phyloP scores from a whole-genome alignment of 2,113 vertebrate genomes.

The Vulpes ferrilata region DNA sequence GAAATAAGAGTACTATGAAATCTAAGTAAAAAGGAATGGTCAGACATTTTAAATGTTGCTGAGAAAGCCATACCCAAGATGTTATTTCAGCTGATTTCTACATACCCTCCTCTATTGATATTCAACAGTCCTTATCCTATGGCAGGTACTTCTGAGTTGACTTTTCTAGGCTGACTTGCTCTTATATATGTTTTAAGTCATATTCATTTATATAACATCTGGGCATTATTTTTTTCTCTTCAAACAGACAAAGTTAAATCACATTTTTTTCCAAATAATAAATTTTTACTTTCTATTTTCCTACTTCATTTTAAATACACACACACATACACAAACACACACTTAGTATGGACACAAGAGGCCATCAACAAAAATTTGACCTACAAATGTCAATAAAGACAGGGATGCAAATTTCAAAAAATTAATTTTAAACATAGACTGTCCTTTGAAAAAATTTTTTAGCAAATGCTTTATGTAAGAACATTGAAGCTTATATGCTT shows the following conservation, averaged over 20 bases:
- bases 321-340: neutral
- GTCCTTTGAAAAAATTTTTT: slow-evolving; percentile 34
- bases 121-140: neutral
- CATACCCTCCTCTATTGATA: neutral
- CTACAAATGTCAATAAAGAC: neutral
- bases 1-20: neutral
- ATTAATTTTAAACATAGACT: slow-evolving; percentile 36
- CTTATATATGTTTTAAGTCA: neutral
- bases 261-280: neutral
- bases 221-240: neutral
- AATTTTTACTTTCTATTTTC: slow-evolving; percentile 36
- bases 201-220: neutral
- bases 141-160: neutral
- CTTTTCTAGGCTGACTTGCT: neutral
- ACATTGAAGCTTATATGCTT: neutral
- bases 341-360: neutral
- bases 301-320: neutral
- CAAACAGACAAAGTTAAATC: neutral
- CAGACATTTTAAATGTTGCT: neutral
- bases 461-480: neutral
- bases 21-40: neutral
- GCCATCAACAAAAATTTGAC: neutral
- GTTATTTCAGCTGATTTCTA: neutral
- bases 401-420: neutral
- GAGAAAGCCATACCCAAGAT: neutral